Evolutionary conservation across 2,888 invertebrate genomes (phyloP).

Genomic region (Lochmaea capreae): DNA sequence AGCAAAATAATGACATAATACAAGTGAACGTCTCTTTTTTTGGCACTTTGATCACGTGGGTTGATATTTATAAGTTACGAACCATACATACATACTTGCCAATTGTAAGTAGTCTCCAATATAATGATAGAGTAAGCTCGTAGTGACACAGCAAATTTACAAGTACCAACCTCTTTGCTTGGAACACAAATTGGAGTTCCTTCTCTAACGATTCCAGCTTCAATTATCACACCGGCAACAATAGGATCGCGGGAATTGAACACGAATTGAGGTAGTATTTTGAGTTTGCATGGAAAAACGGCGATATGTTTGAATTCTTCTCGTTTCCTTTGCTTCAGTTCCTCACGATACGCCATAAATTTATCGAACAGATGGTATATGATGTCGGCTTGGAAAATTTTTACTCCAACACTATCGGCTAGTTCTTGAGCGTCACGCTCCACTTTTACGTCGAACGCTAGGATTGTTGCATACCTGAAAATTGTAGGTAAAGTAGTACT

Average conservation of each 20-base stretch:
- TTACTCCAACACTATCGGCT: slow-evolving; percentile 93
- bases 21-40: too few relatives aligned
- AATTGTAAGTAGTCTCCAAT: too few relatives aligned
- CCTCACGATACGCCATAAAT: slow-evolving; percentile 93
- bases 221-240: slow-evolving; percentile 94
- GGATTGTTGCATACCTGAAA: slow-evolving; percentile 89
- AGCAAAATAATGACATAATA: too few relatives aligned
- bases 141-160: too few relatives aligned
- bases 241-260: slow-evolving; percentile 99
- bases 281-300: slow-evolving; percentile 97
- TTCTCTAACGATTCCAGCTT: slow-evolving; percentile 93
- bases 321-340: slow-evolving; percentile 88
- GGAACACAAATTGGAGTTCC: slow-evolving; percentile 99
- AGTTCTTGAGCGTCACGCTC: slow-evolving; percentile 98
- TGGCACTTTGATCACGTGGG: too few relatives aligned
- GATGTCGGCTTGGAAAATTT: slow-evolving; percentile 98
- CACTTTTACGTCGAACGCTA: slow-evolving; percentile 99
- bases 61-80: too few relatives aligned
- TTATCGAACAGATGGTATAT: slow-evolving; percentile 99
- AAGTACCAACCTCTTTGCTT: slow-evolving; percentile 83
- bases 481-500: too few relatives aligned
- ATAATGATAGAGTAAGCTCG: too few relatives aligned
- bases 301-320: slow-evolving; percentile 97
- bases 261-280: slow-evolving; percentile 86
- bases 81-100: too few relatives aligned